Evolutionary conservation across 2,888 invertebrate genomes (phyloP).

Genomic region (Idaea aversata): DNA sequence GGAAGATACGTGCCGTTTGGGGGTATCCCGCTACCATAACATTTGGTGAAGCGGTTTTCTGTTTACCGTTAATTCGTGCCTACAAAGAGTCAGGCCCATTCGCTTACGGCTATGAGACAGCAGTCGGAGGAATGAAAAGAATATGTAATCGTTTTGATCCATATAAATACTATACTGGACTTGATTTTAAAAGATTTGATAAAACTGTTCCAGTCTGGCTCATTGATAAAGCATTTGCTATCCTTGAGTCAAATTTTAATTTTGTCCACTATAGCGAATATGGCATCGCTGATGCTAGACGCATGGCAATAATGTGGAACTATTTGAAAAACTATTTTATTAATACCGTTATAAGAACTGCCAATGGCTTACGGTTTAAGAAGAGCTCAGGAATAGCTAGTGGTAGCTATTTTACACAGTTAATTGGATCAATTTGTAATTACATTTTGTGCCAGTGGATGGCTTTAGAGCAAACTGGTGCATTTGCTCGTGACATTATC

Average conservation of each 20-base stretch:
- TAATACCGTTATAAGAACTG: background rate
- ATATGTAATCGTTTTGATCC: background rate
- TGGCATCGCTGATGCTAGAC: background rate
- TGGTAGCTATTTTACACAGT: background rate
- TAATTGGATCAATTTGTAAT: constrained; percentile 2
- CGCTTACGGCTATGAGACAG: background rate
- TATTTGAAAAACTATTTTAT: background rate
- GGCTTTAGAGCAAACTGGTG: background rate
- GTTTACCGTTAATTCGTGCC: background rate
- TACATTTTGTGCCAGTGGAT: constrained; percentile 1
- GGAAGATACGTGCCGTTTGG: background rate
- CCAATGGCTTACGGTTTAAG: background rate
- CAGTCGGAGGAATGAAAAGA: background rate
- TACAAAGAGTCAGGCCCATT: background rate
- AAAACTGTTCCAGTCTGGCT: background rate
- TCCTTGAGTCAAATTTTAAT: background rate
- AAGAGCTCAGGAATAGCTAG: background rate
- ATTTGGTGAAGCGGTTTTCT: background rate
- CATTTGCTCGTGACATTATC: background rate
- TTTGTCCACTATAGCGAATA: background rate
- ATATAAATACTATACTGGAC: background rate
- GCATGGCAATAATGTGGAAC: background rate
- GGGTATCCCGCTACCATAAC: background rate
- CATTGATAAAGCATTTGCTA: background rate
- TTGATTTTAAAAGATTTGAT: background rate